Conservation (phyloP, 2,797 vertebrate species). For the Danio albolineatus region DNA sequence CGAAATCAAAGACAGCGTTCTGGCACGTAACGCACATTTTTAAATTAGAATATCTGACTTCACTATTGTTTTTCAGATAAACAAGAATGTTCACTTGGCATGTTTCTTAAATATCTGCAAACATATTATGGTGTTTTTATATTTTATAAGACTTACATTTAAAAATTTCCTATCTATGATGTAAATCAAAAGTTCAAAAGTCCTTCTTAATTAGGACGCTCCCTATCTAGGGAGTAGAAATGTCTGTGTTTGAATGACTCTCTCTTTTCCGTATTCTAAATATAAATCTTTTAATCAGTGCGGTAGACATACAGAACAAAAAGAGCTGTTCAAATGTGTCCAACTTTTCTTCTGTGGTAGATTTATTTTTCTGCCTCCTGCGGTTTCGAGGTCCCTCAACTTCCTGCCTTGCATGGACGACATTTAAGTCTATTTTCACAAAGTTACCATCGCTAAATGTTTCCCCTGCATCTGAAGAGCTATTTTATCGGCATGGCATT, state of each 20-base stretch:
- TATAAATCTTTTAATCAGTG: not conserved
- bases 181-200: too few relatives aligned
- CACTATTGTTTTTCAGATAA: too few relatives aligned
- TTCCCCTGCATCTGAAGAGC: constrained; percentile 11
- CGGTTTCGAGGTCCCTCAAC: not conserved
- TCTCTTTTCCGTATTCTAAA: not conserved
- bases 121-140: too few relatives aligned
- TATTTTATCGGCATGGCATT: constrained; percentile 38
- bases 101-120: too few relatives aligned
- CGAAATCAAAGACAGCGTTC: too few relatives aligned
- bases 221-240: too few relatives aligned
- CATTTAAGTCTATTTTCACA: not conserved
- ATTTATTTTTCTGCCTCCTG: constrained; percentile 41
- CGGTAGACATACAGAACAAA: not conserved
- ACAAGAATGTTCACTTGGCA: too few relatives aligned
- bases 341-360: not conserved
- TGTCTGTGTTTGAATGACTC: not conserved
- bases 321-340: not conserved
- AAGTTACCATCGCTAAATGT: constrained; percentile 4
- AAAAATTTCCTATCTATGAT: too few relatives aligned
- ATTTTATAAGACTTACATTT: too few relatives aligned
- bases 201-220: too few relatives aligned
- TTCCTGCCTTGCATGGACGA: not conserved
- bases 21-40: too few relatives aligned
- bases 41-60: too few relatives aligned